Evolutionary conservation across 2,797 vertebrate genomes (phyloP), one percentile per base, ranked within the genome.

Genomic region (Pseudochaenichthys georgianus): DNA sequence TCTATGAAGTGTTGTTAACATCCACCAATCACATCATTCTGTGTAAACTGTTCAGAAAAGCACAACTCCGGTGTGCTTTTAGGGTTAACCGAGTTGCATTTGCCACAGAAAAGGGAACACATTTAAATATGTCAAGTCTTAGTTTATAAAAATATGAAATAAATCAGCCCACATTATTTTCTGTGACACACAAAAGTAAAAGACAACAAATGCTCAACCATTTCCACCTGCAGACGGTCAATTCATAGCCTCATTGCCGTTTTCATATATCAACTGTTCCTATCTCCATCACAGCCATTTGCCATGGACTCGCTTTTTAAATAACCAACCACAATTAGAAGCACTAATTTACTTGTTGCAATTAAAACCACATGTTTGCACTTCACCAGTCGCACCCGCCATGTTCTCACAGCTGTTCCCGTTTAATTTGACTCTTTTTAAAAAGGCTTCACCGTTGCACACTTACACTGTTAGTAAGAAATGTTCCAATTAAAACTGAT

Each of bases 1-100:
- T 77, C 73, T 50, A 47, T 72, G 85, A 85, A 84, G 77, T 85
- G 85, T 75, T 84, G 85, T 91, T 90, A 91, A 90, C 86, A 84
- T 84, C 71, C 76, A 67, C 64, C 77, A 78, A 77, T 80, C 65
- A 42, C 77, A 73, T 82, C 78, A 85, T 85, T 90, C 65, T 69
- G 75, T 70, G 60, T 82, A 80, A 89, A 86, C 73, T 78, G 74
- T 52, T 80, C 48, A 21, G 65, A 73, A 68, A 70, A 73, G 64
- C 65, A 55, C 28, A 55, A 82, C 21, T 75, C 64, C 55, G 48
- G n/a, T 42, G 17, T 19, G 70, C 43, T 67, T 11, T 52, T 54
- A 70, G 63, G 45, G 7, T 21, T 57, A 63, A 63, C 61, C 43
- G n/a, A 41, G 50, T n/a, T 75, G 58, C 45, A 59, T 86, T 65